phyloP scores from a whole-genome alignment of 2,113 vertebrate species.

The Pangasianodon gigas region DNA sequence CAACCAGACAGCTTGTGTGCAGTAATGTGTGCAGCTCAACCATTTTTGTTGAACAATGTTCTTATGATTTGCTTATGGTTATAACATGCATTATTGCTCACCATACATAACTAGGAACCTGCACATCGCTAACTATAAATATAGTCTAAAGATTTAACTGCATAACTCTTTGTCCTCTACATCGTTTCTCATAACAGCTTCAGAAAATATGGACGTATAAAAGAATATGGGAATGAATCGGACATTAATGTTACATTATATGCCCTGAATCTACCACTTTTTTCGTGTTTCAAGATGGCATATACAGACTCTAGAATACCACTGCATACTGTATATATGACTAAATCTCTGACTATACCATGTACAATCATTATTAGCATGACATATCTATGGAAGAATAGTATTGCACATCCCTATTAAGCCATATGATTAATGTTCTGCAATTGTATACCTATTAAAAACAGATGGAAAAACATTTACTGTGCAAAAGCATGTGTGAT shows the following conservation, averaged over 20 bases:
- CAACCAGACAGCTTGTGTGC: constrained; percentile 27
- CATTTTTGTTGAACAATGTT: constrained; percentile 26
- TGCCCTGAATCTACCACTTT: constrained; percentile 24
- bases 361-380: constrained; percentile 17
- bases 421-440: not conserved
- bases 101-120: constrained; percentile 30
- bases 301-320: not conserved
- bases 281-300: not conserved
- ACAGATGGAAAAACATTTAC: constrained; percentile 3
- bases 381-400: constrained; percentile 26
- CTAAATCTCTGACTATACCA: constrained; percentile 6
- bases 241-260: constrained; percentile 1
- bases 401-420: constrained; percentile 21
- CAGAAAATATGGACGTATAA: not conserved
- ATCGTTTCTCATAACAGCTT: constrained; percentile 1
- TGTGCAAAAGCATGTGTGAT: constrained; percentile 11
- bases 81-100: constrained; percentile 69
- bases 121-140: constrained; percentile 19
- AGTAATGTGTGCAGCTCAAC: constrained; percentile 16
- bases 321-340: constrained; percentile 7
- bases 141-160: constrained; percentile 19
- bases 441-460: not conserved
- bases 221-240: constrained; percentile 11
- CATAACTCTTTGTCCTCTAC: constrained; percentile 3
- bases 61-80: constrained; percentile 26